Evolutionary conservation across 2,888 invertebrate species (phyloP), one percentile per base, ranked within the genome.

Genomic region (Catocala fraxini): DNA sequence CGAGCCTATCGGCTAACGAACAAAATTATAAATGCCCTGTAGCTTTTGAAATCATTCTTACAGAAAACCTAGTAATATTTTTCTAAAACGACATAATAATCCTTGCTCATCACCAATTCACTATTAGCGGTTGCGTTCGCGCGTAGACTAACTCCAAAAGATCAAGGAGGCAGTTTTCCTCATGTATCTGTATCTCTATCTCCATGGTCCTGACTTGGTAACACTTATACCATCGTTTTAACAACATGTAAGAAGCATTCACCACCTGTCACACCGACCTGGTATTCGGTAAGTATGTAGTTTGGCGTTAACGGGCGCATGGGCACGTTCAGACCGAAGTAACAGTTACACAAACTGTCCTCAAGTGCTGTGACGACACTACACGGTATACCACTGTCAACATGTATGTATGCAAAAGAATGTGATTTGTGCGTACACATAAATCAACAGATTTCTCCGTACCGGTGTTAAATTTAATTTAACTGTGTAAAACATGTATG

Each of bases 341-440:
- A 77, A 77, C 77, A 77, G 76, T 77, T 77, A 77, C 76, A 77
- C 79, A 73, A 76, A 76, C 76, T 73, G 45, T 54, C 52, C 57
- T 73, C 67, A 55, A 77, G 76, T 69, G 60, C 47, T 65, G 51
- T 59, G 60, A 56, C 34, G 66, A 72, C 70, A 70, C 70, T 67
- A 58, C 62, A 64, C 13, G 6, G 42, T 45, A 45, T 3, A 55
- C 59, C 45, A 61, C 65, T 63, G 77, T 79, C 76, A 79, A 76
- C 68, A 73, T 52, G 35, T 68, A 73, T 52, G 35, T 39, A 25
- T 25, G 56, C 59, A 59, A 60, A 55, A 60, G 63, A 63, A 64
- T 52, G 62, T 68, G 65, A 70, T 67, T 63, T 72, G 77, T 70
- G 75, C 65, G 52, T 43, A 63, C 25, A 67, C 75, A 72, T 75